A percentile compares a stretch with the other conserved stretches of the same genome.
phyloP scores from a whole-genome alignment of 2,113 vertebrate genomes.

The Thryonomys swinderianus region DNA sequence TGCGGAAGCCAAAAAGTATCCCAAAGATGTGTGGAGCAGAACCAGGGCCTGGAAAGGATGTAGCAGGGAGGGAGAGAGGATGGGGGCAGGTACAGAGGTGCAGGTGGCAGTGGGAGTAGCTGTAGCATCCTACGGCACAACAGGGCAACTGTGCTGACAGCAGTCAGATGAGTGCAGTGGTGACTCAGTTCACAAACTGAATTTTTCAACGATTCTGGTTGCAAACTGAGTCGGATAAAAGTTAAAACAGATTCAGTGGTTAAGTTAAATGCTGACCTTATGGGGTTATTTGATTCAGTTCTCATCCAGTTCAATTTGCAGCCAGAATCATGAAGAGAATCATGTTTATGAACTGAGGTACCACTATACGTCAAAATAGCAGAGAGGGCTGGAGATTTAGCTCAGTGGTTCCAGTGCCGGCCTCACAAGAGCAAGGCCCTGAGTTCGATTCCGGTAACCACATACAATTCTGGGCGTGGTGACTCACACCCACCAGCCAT shows the following conservation, averaged over 20 bases:
- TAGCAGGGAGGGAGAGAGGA: not conserved
- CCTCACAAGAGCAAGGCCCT: no score
- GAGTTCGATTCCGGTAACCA: no score
- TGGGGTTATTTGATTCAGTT: not conserved
- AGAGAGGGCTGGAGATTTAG: no score
- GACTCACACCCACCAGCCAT: no score
- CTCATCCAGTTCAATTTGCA: not conserved
- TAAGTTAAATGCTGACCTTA: no score
- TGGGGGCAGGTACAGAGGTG: not conserved
- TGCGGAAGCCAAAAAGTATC: not conserved
- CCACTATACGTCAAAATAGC: not conserved
- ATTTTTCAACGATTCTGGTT: not conserved
- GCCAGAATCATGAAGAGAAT: not conserved
- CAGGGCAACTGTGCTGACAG: not conserved
- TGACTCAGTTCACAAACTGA: no score
- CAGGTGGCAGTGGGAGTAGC: not conserved
- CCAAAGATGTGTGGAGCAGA: not conserved
- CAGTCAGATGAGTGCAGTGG: no score
- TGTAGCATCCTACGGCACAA: not conserved
- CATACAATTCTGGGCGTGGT: no score
- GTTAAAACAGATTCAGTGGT: not conserved
- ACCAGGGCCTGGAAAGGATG: not conserved
- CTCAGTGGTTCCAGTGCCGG: no score
- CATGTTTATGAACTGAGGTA: not conserved
- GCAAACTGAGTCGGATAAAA: not conserved